Percentiles rank a stretch among this genome's conserved stretches.
Evolutionary conservation across 2,888 invertebrate genomes (phyloP).

Genomic region (Torymus texanus): DNA sequence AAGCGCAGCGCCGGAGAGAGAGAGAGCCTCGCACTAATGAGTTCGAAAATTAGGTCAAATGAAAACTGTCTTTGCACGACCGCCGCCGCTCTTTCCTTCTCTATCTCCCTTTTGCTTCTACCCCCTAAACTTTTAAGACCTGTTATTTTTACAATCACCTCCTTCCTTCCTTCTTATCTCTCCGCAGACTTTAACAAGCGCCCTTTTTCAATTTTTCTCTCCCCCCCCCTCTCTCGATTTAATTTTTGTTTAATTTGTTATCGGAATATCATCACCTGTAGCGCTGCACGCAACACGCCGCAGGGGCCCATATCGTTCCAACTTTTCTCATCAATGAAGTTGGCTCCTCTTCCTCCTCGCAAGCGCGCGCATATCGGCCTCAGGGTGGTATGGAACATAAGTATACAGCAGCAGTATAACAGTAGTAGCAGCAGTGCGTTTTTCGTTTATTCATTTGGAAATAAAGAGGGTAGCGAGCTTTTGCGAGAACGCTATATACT

Average conservation of each 20-base stretch:
- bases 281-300: not conserved
- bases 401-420: no score
- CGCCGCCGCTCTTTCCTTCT: not conserved
- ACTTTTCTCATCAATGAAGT: conserved; percentile 41
- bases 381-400: no score
- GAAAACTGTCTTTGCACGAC: not conserved
- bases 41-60: conserved; percentile 35
- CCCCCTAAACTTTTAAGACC: not conserved
- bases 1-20: not conserved
- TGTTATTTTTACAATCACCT: not conserved
- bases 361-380: no score
- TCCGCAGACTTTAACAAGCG: not conserved
- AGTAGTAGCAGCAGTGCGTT: no score
- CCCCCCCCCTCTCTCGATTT: not conserved
- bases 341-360: not conserved
- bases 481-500: no score
- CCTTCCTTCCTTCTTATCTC: not conserved
- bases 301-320: not conserved
- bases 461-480: no score
- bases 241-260: not conserved
- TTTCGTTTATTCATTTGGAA: no score
- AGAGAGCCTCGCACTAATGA: conserved; percentile 11
- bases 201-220: not conserved
- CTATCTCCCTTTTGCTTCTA: no score
- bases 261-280: not conserved